Percentiles rank a stretch among this genome's conserved stretches.
Evolutionary conservation across 2,888 invertebrate species (phyloP).

Genomic region (Deilephila elpenor): DNA sequence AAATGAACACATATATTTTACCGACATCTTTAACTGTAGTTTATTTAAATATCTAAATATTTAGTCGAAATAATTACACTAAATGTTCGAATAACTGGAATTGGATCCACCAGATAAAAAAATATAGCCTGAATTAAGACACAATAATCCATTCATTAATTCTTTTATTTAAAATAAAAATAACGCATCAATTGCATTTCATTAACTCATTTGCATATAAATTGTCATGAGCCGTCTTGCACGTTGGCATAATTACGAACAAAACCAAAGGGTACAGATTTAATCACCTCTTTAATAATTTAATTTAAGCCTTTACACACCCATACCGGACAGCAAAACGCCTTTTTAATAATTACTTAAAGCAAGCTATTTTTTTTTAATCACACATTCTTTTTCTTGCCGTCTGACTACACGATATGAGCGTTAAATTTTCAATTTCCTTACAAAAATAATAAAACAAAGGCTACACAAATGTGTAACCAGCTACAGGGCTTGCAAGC

Average conservation of each 20-base stretch:
- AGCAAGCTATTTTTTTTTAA: too few species aligned
- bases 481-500: not conserved
- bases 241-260: not conserved
- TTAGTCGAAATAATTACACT: not conserved
- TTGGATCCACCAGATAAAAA: not conserved
- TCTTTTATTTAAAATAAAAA: not conserved
- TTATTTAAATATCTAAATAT: not conserved
- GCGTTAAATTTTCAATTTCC: too few species aligned
- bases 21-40: not conserved
- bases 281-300: not conserved
- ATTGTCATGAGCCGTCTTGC: constrained; percentile 8
- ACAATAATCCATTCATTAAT: not conserved
- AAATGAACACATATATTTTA: not conserved
- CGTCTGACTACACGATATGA: too few species aligned
- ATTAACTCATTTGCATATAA: constrained; percentile 10
- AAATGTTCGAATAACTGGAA: not conserved
- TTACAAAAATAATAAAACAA: not conserved
- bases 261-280: not conserved
- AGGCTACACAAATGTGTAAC: constrained; percentile 1
- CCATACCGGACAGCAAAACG: not conserved
- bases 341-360: too few species aligned
- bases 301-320: not conserved
- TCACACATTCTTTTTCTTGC: too few species aligned
- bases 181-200: not conserved
- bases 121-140: not conserved